Evolutionary conservation across 2,113 vertebrate species (phyloP).

Genomic region (Clarias gariepinus): DNA sequence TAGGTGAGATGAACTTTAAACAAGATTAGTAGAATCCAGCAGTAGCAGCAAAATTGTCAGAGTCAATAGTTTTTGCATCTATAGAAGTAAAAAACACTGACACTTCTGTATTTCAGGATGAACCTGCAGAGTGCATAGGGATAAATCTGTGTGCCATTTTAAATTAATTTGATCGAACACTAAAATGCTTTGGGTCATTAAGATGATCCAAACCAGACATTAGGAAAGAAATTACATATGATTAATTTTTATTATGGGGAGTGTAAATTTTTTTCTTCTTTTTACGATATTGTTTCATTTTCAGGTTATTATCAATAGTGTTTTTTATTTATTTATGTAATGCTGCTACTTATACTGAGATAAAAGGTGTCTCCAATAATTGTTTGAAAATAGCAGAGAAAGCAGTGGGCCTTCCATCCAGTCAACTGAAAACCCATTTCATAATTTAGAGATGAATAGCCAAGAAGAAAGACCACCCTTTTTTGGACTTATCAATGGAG

Average conservation of each 20-base stretch:
- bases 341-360: neutral
- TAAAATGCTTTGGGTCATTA: neutral
- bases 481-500: conserved; percentile 3
- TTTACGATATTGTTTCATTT: neutral
- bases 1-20: conserved; percentile 64
- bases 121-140: neutral
- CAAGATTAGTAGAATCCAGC: neutral
- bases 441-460: neutral
- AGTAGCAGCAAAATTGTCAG: neutral
- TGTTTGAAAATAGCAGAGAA: conserved; percentile 18
- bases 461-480: neutral
- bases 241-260: neutral
- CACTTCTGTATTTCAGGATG: neutral
- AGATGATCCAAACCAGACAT: neutral
- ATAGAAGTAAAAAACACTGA: neutral
- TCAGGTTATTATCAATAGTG: neutral
- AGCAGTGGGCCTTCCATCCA: neutral
- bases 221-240: neutral
- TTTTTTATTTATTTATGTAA: neutral
- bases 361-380: too few relatives aligned
- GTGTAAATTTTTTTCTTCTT: neutral
- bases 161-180: neutral
- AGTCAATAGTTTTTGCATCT: neutral
- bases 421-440: neutral
- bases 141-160: neutral